These are phyloP conservation scores for Meriones unguiculatus DNA, from an alignment of 2,113 vertebrate genomes.

Conservation along the genomic window DNA sequence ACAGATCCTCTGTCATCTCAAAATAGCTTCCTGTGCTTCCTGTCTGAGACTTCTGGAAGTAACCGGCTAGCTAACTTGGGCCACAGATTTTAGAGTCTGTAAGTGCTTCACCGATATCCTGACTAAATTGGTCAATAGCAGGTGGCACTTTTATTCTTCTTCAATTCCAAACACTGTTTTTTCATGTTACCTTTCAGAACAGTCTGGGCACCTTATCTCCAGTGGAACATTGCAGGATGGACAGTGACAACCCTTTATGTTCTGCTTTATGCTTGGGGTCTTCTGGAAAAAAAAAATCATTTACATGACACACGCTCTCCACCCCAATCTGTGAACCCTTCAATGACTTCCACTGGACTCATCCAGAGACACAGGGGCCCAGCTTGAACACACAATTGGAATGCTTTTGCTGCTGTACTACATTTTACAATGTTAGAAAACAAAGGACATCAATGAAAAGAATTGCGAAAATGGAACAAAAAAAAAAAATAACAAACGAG, in stretches of 20 bases:
- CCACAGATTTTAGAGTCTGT: background rate
- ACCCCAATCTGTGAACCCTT: background rate
- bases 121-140: conserved; percentile 44
- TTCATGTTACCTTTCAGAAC: background rate
- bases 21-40: background rate
- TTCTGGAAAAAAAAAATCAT: background rate
- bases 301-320: background rate
- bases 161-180: background rate
- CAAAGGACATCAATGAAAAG: background rate
- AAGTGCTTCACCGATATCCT: conserved; percentile 1
- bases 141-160: background rate
- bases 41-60: conserved; percentile 6
- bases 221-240: background rate
- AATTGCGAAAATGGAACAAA: background rate
- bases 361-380: background rate
- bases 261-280: background rate
- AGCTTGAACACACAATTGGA: background rate
- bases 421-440: background rate
- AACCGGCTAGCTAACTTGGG: background rate
- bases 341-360: background rate
- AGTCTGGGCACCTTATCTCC: background rate
- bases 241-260: background rate
- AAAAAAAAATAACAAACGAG: background rate
- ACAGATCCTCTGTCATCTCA: conserved; percentile 18
- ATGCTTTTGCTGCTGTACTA: background rate